Percentiles rank a stretch among this genome's conserved stretches.
These are phyloP conservation scores for Gobio gobio DNA, from an alignment of 2,113 vertebrate genomes.

Conservation along the genomic window DNA sequence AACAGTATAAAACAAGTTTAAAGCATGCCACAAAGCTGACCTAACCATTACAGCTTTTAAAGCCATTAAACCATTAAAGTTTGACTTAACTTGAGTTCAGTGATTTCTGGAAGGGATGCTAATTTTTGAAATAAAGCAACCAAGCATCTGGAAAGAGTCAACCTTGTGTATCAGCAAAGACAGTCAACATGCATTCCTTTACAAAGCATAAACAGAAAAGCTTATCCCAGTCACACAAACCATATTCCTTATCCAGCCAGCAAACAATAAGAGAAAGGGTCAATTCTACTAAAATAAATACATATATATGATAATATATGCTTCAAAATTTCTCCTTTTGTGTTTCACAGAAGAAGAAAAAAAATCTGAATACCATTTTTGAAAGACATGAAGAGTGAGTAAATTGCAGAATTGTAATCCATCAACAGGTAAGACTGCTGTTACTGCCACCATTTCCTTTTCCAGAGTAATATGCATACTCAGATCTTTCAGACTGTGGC, in stretches of 20 bases:
- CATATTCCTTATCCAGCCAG: not conserved
- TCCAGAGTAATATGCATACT: not conserved
- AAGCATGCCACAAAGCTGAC: conserved; percentile 4
- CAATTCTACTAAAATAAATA: not conserved
- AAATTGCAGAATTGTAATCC: not conserved
- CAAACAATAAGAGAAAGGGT: not conserved
- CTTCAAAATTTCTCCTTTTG: no score
- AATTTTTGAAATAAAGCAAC: conserved; percentile 1
- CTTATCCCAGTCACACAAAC: not conserved
- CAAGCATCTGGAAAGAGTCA: conserved; percentile 18
- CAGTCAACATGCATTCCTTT: not conserved
- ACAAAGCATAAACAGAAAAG: not conserved
- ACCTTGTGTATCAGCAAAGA: not conserved
- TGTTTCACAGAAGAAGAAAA: no score
- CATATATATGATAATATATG: not conserved
- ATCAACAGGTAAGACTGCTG: not conserved
- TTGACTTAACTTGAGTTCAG: not conserved
- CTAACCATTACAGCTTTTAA: not conserved
- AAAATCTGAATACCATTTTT: no score
- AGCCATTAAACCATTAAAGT: conserved; percentile 1
- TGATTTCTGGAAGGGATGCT: not conserved
- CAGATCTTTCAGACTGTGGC: not conserved
- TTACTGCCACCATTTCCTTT: not conserved
- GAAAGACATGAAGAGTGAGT: no score
- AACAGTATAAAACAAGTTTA: not conserved